Evolutionary conservation across 2,888 invertebrate genomes (phyloP), one percentile per base, ranked within the genome.

Genomic region (Agrochola lychnidis): DNA sequence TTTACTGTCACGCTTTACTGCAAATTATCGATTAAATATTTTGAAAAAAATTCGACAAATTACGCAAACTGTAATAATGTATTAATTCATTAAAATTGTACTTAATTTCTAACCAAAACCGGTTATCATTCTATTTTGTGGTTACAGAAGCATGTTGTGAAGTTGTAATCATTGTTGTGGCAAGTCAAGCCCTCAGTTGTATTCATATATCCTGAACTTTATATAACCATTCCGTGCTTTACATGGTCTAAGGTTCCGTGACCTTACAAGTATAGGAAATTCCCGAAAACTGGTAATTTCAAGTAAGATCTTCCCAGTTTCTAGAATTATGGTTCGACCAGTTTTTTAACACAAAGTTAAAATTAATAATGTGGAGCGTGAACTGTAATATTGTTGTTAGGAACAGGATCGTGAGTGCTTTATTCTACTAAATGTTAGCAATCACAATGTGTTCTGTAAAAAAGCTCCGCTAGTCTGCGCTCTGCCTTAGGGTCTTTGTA

Each of bases 1-100:
- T 77, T 64, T 25, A 53, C 68, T 84, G 88, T 87, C 88, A 87
- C 6, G 10, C 12, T 61, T 42, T 68, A 16, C 16, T 59, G 12
- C 12, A 25, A 66, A 68, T 22, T 70, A 62, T 78, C 53, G 57
- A 83, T 62, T 36, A 5, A 25, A 36, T 57, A 57, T 76, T 74
- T 42, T 45, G 9, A 45, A 45, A 25, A 63, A 66, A 16, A 48
- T 30, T n/a, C 19, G 14, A 30, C 1, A 51, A 7, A 57, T 40
- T 7, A 25, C 19, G 10, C 10, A 61, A 48, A 10, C 9, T 40
- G 7, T 5, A n/a, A 0, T 19, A 30, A 12, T 48, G 19, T n/a
- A 22, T 45, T 63, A 4, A 25, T 40, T 57, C 0, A 48, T 40
- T 6, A 10, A 19, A 51, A 25, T 45, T 0, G 0, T 4, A n/a